Evolutionary conservation across 1,140 invertebrate genomes (phyloP), one percentile per base, ranked within the genome.

Genomic region (Centruroides sculpturatus): DNA sequence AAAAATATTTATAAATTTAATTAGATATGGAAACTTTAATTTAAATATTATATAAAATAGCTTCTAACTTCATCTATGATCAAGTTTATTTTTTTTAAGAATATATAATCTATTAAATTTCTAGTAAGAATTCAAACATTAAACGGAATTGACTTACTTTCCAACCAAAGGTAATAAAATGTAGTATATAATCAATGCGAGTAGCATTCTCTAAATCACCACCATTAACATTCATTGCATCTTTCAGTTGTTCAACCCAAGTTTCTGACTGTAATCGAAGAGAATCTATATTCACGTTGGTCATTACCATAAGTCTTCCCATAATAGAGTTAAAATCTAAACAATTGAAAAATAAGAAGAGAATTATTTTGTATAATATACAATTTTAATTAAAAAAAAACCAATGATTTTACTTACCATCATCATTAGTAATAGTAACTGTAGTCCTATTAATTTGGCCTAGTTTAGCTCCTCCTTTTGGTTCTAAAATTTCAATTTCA

Each of bases 341-440:
- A 23, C 23, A 23, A 23, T 23, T 23, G 23, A 23, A 23, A 23
- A 23, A 23, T 23, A 23, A 23, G 23, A 23, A 23, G 23, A 23
- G 23, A 23, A 23, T 23, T 23, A 23, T 23, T 23, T 23, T 23
- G 23, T 23, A 23, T 23, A 23, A 23, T 23, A 23, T 23, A 23
- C 23, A 23, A 23, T 23, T 23, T 23, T 23, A 11, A 49, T 10
- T 57, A 46, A 11, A 4, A 46, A 49, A 4, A 41, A 5, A 41
- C 0, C 41, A 41, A 6, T 41, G 5, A 41, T 6, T 41, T 41
- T 34, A 47, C 69, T 69, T 69, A 82, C 81, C 80, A 70, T 83
- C 82, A 69, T 84, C 82, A 68, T 82, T 83, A 5, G 80, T 79
- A 60, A 84, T 82, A 1, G 82, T 84, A n/a, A 84, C 74, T n/a